Evolutionary conservation across 2,113 vertebrate species (phyloP).

Genomic region (Sylvietta virens): DNA sequence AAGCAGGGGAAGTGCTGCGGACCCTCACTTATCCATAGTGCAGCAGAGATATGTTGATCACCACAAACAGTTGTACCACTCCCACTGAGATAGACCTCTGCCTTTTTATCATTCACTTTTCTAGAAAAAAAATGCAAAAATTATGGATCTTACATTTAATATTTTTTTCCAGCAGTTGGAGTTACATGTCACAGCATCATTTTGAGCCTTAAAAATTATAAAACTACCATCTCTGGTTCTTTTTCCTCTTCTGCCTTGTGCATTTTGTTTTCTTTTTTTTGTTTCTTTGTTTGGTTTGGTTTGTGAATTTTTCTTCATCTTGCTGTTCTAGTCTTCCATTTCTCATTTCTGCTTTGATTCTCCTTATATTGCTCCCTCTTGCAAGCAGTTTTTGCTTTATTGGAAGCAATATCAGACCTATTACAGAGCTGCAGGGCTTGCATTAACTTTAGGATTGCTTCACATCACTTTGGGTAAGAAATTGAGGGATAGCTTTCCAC

Average conservation of each 20-base stretch:
- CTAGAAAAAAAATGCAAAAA: background rate
- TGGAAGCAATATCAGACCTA: background rate
- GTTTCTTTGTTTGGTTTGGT: background rate
- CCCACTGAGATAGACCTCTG: background rate
- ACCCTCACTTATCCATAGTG: background rate
- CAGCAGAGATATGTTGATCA: background rate
- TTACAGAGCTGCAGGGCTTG: background rate
- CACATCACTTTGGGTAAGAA: background rate
- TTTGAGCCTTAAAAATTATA: background rate
- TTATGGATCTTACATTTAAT: rapidly evolving
- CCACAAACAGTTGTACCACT: background rate
- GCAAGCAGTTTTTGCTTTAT: conserved; percentile 24
- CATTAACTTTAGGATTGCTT: background rate
- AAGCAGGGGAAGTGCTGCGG: rapidly evolving
- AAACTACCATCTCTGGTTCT: background rate
- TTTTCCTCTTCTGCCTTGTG: background rate
- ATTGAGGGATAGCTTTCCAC: background rate
- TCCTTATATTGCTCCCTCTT: background rate
- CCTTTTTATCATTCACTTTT: background rate
- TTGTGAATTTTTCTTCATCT: background rate
- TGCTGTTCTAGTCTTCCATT: background rate
- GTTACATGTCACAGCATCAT: background rate
- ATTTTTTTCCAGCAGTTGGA: background rate
- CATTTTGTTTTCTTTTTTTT: background rate
- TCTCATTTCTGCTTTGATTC: background rate